Conservation (phyloP, 2,797 vertebrate species). For the Bradypodion ventrale region DNA sequence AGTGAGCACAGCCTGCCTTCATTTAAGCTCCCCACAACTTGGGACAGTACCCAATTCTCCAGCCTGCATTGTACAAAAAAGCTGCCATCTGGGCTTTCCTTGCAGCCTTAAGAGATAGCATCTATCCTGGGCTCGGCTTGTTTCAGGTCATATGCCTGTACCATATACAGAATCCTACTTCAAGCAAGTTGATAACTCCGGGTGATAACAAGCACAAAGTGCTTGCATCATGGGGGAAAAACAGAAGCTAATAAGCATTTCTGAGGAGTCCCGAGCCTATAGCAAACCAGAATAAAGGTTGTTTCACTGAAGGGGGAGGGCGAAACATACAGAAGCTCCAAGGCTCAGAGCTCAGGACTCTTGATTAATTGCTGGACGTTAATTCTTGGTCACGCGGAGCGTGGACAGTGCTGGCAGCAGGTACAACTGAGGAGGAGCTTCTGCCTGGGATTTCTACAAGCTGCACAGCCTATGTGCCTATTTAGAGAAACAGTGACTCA, state of each 20-base stretch:
- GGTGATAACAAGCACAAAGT: constrained; percentile 73
- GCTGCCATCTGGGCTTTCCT: too few relatives aligned
- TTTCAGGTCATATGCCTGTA: constrained; percentile 63
- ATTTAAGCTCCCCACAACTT: constrained; percentile 12
- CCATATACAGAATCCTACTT: constrained; percentile 58
- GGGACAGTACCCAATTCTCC: constrained; percentile 6
- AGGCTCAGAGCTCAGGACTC: constrained; percentile 58
- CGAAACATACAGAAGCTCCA: constrained; percentile 54
- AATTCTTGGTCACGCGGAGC: constrained; percentile 72
- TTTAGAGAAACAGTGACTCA: constrained; percentile 63
- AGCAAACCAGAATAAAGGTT: constrained; percentile 76
- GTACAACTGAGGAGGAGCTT: constrained; percentile 54
- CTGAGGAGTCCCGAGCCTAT: constrained; percentile 73
- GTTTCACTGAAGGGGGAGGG: constrained; percentile 58
- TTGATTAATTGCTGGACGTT: constrained; percentile 70
- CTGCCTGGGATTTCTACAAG: constrained; percentile 42
- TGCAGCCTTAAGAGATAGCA: constrained; percentile 1
- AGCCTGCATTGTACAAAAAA: neutral
- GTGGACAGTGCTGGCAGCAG: constrained; percentile 47
- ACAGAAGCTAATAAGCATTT: constrained; percentile 65
- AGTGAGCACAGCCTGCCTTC: constrained; percentile 1
- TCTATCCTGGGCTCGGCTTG: constrained; percentile 32
- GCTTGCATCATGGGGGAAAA: constrained; percentile 81
- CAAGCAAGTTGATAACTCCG: constrained; percentile 65
- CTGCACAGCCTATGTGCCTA: constrained; percentile 55